phyloP scores from a whole-genome alignment of 2,797 vertebrate species.

The Sebastes goodei region DNA sequence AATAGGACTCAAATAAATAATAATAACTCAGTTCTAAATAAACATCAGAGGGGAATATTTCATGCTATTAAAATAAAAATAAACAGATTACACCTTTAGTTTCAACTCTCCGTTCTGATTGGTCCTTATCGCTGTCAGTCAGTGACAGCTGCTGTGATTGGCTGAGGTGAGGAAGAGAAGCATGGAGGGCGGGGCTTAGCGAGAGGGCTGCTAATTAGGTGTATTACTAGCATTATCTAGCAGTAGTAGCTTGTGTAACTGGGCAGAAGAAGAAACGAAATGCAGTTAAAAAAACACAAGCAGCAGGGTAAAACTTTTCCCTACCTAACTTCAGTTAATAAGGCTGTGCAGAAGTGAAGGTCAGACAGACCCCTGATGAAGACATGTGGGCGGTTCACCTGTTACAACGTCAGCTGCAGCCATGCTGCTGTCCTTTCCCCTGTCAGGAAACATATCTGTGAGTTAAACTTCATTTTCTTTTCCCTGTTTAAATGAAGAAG shows the following conservation, averaged over 20 bases:
- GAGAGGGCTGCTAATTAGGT: too few species aligned
- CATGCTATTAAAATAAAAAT: neutral
- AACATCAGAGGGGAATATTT: accelerated
- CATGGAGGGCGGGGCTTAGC: too few species aligned
- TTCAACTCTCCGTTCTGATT: neutral
- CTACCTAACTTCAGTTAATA: too few species aligned
- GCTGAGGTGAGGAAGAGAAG: neutral
- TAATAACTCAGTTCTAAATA: too few species aligned
- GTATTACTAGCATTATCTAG: too few species aligned
- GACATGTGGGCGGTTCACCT: neutral
- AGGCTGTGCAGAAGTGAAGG: neutral
- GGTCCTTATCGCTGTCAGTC: neutral
- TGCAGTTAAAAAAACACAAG: too few species aligned
- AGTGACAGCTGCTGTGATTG: neutral
- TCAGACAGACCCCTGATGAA: neutral
- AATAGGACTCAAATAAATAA: too few species aligned
- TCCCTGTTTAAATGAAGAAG: accelerated
- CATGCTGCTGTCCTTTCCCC: neutral
- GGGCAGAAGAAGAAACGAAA: too few species aligned
- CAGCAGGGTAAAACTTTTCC: too few species aligned
- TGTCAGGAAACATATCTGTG: too few species aligned
- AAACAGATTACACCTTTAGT: neutral
- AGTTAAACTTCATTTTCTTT: accelerated
- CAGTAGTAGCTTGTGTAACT: neutral
- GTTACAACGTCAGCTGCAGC: neutral